These are phyloP conservation scores for Syngnathus acus DNA, from an alignment of 2,797 vertebrate species.

Conservation along the genomic window DNA sequence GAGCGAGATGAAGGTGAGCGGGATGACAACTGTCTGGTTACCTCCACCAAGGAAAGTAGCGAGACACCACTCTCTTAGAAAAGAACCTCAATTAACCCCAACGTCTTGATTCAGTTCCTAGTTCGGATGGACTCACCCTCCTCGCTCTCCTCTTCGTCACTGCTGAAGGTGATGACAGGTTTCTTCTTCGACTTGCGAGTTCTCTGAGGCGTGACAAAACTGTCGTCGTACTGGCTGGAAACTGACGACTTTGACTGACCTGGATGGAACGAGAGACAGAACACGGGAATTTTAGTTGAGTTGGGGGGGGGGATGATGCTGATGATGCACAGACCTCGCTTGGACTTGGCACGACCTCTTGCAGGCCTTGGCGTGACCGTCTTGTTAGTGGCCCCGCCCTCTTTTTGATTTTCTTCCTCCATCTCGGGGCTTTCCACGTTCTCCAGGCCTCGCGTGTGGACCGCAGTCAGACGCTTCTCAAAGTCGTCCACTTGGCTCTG, in stretches of 20 bases:
- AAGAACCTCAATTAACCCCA: no score
- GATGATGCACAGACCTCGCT: constrained; percentile 52
- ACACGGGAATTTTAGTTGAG: neutral
- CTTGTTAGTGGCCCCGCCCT: constrained; percentile 28
- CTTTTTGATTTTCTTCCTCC: constrained; percentile 38
- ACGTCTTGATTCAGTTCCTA: no score
- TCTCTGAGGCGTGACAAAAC: constrained; percentile 73
- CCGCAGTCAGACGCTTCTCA: constrained; percentile 82
- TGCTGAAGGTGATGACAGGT: constrained; percentile 76
- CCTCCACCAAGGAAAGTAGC: neutral
- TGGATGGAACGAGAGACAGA: constrained; percentile 17
- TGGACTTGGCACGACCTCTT: constrained; percentile 42
- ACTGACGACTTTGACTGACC: constrained; percentile 53
- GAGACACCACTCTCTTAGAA: neutral
- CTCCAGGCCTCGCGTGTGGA: constrained; percentile 80
- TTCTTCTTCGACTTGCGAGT: constrained; percentile 64
- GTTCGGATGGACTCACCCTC: constrained; percentile 48
- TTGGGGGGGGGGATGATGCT: no score
- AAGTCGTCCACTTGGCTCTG: constrained; percentile 85
- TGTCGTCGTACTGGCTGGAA: constrained; percentile 40
- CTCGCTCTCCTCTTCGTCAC: constrained; percentile 80
- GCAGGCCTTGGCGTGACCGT: constrained; percentile 34
- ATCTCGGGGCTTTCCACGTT: constrained; percentile 71
- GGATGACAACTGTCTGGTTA: neutral
- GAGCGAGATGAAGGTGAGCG: neutral